phyloP scores from a whole-genome alignment of 1,140 invertebrate genomes.

The Pachyrhynchus sulphureomaculatus region DNA sequence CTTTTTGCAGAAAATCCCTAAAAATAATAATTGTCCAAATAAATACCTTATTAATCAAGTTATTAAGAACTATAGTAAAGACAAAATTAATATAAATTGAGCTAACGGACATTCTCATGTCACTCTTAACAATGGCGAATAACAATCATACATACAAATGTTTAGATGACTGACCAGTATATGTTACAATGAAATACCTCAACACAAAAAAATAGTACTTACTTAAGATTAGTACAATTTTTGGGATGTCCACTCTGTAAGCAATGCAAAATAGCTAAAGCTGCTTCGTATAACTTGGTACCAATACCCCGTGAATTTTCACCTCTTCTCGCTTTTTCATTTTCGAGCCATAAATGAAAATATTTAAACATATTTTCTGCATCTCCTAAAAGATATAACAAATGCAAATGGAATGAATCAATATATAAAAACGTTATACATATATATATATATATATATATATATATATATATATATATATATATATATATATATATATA shows the following conservation, averaged over 20 bases:
- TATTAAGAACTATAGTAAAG: not conserved
- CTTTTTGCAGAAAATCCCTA: slow-evolving; percentile 38
- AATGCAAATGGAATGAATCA: not conserved
- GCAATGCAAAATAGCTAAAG: slow-evolving; percentile 40
- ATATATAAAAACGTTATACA: not conserved
- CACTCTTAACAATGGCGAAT: too few species aligned
- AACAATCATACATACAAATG: too few species aligned
- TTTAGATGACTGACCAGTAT: too few species aligned
- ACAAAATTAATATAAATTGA: not conserved
- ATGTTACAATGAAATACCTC: too few species aligned
- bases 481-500: too few species aligned
- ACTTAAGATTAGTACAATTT: slow-evolving; percentile 40
- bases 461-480: not conserved
- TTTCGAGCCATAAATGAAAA: slow-evolving; percentile 41
- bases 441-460: not conserved
- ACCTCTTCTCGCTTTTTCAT: slow-evolving; percentile 38
- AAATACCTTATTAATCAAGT: not conserved
- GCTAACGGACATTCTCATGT: not conserved
- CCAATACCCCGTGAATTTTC: slow-evolving; percentile 38
- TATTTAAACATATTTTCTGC: slow-evolving; percentile 41
- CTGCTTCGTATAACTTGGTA: slow-evolving; percentile 40
- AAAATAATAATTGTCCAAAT: slow-evolving; percentile 21
- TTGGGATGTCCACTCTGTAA: slow-evolving; percentile 35
- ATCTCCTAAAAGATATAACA: slow-evolving; percentile 33
- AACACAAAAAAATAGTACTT: too few species aligned